A percentile compares a stretch with the other conserved stretches of the same genome.
phyloP scores from a whole-genome alignment of 2,797 vertebrate species.

The Pangasius krempfi region DNA sequence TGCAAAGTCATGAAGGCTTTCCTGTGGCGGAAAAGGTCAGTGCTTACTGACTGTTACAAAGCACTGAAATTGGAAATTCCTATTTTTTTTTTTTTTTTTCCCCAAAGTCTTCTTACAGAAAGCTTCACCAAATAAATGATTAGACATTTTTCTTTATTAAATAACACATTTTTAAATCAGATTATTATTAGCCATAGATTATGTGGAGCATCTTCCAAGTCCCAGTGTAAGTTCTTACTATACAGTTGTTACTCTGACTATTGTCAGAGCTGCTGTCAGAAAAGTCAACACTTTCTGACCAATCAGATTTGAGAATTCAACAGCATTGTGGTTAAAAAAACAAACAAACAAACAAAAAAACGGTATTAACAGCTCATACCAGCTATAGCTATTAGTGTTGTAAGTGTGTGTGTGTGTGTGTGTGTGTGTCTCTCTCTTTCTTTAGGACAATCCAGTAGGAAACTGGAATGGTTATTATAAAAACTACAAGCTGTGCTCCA shows the following conservation, averaged over 20 bases:
- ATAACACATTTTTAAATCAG: neutral
- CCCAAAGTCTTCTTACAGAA: no score
- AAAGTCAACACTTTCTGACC: neutral
- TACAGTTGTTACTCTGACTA: no score
- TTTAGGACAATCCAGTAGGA: conserved; percentile 74
- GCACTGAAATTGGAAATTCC: neutral
- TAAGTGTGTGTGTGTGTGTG: neutral
- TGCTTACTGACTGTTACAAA: neutral
- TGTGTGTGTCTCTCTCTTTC: conserved; percentile 23
- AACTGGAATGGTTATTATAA: conserved; percentile 74
- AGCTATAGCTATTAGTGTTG: neutral
- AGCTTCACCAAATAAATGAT: neutral
- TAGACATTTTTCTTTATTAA: neutral
- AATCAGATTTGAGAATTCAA: neutral
- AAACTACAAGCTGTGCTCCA: conserved; percentile 68
- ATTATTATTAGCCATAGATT: neutral
- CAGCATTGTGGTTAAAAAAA: neutral
- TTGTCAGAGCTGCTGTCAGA: neutral
- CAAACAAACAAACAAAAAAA: neutral
- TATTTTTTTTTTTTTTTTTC: no score
- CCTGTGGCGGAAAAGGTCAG: neutral
- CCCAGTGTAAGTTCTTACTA: neutral
- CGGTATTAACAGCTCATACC: neutral
- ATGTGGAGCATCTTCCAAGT: neutral
- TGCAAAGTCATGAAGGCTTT: neutral